Percentiles rank a stretch among this genome's conserved stretches.
phyloP scores from a whole-genome alignment of 64 coral and sea anemone genomes.

The Montipora efflorescens region DNA sequence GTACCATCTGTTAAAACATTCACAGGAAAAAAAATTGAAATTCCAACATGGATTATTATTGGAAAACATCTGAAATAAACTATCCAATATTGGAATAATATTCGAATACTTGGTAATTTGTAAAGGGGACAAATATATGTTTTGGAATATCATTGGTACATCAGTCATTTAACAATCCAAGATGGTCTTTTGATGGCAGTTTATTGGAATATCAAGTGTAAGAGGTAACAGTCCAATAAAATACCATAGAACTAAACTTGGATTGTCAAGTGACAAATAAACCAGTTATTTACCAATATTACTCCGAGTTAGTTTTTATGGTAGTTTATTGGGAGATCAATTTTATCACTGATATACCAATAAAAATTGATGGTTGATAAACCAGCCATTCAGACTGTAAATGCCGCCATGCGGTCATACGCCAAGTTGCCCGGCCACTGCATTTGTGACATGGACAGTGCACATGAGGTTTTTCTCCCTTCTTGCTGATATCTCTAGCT shows the following conservation, averaged over 20 bases:
- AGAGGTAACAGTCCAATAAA: too few species aligned
- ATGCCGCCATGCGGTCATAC: background rate
- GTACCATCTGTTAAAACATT: too few species aligned
- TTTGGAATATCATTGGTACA: slow-evolving; percentile 15
- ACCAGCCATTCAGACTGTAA: background rate
- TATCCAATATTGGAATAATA: background rate
- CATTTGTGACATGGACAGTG: background rate
- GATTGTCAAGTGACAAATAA: too few species aligned
- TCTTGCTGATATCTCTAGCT: background rate
- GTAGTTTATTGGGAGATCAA: too few species aligned
- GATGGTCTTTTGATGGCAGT: slow-evolving; percentile 21
- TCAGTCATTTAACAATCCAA: slow-evolving; percentile 1
- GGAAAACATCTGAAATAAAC: slow-evolving; percentile 9
- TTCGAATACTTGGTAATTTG: background rate
- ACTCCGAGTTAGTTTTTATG: background rate
- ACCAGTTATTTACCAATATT: too few species aligned
- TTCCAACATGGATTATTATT: too few species aligned
- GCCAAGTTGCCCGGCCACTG: background rate
- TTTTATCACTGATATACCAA: too few species aligned
- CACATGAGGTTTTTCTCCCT: background rate
- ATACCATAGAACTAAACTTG: too few species aligned
- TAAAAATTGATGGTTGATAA: too few species aligned
- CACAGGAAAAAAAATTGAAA: too few species aligned
- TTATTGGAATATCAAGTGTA: too few species aligned
- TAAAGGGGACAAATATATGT: background rate